Percentiles rank a stretch among this genome's conserved stretches.
Evolutionary conservation across 2,888 invertebrate species (phyloP).

Genomic region (Cactoblastis cactorum): DNA sequence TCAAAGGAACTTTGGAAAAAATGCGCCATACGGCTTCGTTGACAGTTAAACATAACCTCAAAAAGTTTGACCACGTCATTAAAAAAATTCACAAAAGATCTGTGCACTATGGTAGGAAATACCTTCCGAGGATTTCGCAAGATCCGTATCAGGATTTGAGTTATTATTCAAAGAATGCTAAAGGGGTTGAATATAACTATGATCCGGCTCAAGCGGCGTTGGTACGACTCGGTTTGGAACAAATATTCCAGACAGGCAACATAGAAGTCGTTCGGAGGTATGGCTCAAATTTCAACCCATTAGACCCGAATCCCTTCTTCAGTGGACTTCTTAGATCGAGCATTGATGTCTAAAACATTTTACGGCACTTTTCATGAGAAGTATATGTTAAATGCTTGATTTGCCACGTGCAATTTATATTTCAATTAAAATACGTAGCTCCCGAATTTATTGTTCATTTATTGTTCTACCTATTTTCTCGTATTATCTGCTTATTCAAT

Average conservation of each 20-base stretch:
- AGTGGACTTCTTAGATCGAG: conserved; percentile 23
- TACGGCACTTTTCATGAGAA: too few species aligned
- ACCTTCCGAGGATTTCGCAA: conserved; percentile 32
- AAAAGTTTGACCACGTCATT: conserved; percentile 19
- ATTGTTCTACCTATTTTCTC: too few species aligned
- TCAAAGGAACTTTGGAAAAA: conserved; percentile 32
- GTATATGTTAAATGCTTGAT: conserved; percentile 13
- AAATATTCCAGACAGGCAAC: conserved; percentile 42
- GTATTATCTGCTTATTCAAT: too few species aligned
- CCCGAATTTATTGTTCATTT: too few species aligned
- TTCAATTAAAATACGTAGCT: too few species aligned
- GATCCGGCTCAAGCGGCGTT: conserved; percentile 36
- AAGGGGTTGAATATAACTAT: conserved; percentile 34
- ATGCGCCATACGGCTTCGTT: conserved; percentile 21
- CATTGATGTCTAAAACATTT: conserved; percentile 34
- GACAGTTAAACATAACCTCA: conserved; percentile 8
- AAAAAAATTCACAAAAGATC: conserved; percentile 31
- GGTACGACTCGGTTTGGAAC: conserved; percentile 38
- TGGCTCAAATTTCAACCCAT: conserved; percentile 54
- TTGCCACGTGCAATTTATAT: neutral
- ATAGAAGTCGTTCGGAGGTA: conserved; percentile 44
- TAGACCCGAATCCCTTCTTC: conserved; percentile 30
- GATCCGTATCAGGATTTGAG: conserved; percentile 50
- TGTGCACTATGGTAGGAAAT: conserved; percentile 28
- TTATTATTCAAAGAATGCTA: conserved; percentile 50